Evolutionary conservation across 1,140 invertebrate species (phyloP).

Genomic region (Trachelipus rathkii): DNA sequence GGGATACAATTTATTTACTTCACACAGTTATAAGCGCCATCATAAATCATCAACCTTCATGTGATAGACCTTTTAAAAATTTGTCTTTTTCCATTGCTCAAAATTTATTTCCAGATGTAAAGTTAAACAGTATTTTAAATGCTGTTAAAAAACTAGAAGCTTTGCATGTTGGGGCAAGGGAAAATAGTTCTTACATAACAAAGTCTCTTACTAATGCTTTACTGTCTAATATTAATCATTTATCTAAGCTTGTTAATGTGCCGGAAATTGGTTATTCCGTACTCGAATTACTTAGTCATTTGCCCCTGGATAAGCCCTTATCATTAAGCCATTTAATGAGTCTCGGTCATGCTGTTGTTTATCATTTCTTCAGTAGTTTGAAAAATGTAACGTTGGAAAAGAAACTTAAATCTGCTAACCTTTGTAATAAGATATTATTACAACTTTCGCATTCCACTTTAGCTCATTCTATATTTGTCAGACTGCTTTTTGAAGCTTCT

Average conservation of each 20-base stretch:
- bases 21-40: neutral
- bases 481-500: slow-evolving; percentile 42
- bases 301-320: slow-evolving; percentile 37
- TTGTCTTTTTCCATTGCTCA: neutral
- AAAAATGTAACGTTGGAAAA: slow-evolving; percentile 29
- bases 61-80: neutral
- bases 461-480: slow-evolving; percentile 42
- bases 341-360: slow-evolving; percentile 42
- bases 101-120: neutral
- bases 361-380: slow-evolving; percentile 44
- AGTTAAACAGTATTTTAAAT: neutral
- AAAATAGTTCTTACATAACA: neutral
- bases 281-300: slow-evolving; percentile 35
- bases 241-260: slow-evolving; percentile 38
- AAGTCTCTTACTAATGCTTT: slow-evolving; percentile 28
- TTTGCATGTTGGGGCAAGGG: neutral
- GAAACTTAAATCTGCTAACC: slow-evolving; percentile 33
- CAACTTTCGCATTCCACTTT: slow-evolving; percentile 41
- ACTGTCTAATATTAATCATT: slow-evolving; percentile 29
- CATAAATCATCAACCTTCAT: neutral
- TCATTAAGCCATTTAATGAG: slow-evolving; percentile 35
- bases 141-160: slow-evolving; percentile 2
- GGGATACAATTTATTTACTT: neutral
- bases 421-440: slow-evolving; percentile 40
- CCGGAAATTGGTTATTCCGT: slow-evolving; percentile 40